These are phyloP conservation scores for Metallyticus violacea DNA, from an alignment of 2,888 invertebrate genomes.

Conservation along the genomic window DNA sequence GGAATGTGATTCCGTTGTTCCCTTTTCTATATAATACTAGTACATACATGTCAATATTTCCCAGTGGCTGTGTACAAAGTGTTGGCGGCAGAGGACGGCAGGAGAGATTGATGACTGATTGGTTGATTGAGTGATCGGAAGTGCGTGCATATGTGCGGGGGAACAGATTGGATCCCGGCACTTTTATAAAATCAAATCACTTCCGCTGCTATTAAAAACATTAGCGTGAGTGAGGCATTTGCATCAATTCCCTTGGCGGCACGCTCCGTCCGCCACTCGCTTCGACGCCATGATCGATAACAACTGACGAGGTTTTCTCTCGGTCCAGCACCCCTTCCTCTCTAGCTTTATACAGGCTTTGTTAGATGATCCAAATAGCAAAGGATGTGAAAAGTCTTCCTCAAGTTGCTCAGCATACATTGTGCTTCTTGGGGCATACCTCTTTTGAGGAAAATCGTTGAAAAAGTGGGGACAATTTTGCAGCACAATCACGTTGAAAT, in stretches of 20 bases:
- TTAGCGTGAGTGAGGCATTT: neutral
- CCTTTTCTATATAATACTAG: neutral
- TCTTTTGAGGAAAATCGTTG: too few relatives aligned
- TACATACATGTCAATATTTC: neutral
- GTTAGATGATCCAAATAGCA: too few relatives aligned
- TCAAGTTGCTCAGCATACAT: too few relatives aligned
- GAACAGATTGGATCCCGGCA: too few relatives aligned
- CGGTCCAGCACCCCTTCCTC: neutral
- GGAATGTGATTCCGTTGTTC: conserved; percentile 4
- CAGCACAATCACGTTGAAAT: too few relatives aligned
- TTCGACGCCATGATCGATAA: neutral
- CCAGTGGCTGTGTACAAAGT: neutral
- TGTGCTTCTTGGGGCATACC: too few relatives aligned
- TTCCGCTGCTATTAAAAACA: neutral
- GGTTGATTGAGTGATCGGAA: neutral
- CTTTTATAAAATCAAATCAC: neutral
- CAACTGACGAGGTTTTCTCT: neutral
- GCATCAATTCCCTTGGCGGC: neutral
- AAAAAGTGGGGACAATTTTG: too few relatives aligned
- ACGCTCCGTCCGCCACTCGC: neutral
- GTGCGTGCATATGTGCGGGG: neutral
- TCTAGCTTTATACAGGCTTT: too few relatives aligned
- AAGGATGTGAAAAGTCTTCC: too few relatives aligned
- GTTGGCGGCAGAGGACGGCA: neutral
- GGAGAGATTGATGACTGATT: neutral